phyloP scores from a whole-genome alignment of 2,888 invertebrate species.

The Cenopis cana region DNA sequence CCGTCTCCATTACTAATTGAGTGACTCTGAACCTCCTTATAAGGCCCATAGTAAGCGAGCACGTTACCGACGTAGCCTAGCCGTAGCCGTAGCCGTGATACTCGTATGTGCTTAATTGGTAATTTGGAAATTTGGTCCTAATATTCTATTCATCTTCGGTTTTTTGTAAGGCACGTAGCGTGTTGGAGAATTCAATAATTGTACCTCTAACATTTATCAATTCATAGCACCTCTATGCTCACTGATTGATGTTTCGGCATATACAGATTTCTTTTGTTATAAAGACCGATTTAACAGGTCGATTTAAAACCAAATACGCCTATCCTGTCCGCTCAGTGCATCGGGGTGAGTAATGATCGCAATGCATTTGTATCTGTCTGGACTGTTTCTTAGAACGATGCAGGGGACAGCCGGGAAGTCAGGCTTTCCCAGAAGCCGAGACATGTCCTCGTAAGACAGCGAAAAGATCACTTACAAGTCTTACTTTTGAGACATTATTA shows the following conservation, averaged over 20 bases:
- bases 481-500: conserved; percentile 36
- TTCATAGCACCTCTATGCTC: not conserved
- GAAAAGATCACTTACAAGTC: conserved; percentile 51
- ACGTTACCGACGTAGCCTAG: too few relatives aligned
- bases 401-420: conserved; percentile 65
- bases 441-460: conserved; percentile 62
- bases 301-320: conserved; percentile 19
- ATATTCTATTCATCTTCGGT: too few relatives aligned
- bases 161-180: too few relatives aligned
- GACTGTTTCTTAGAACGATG: conserved; percentile 66
- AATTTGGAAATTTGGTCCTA: not conserved
- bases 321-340: conserved; percentile 9
- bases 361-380: conserved; percentile 40
- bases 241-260: not conserved
- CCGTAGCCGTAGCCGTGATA: too few relatives aligned
- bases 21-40: too few relatives aligned
- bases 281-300: not conserved
- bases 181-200: not conserved
- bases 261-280: not conserved
- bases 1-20: too few relatives aligned
- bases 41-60: too few relatives aligned
- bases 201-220: not conserved
- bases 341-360: conserved; percentile 36
- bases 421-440: conserved; percentile 58
- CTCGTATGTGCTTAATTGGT: too few relatives aligned